These are phyloP conservation scores for Channa maculata DNA, from an alignment of 2,113 vertebrate genomes.

Conservation along the genomic window DNA sequence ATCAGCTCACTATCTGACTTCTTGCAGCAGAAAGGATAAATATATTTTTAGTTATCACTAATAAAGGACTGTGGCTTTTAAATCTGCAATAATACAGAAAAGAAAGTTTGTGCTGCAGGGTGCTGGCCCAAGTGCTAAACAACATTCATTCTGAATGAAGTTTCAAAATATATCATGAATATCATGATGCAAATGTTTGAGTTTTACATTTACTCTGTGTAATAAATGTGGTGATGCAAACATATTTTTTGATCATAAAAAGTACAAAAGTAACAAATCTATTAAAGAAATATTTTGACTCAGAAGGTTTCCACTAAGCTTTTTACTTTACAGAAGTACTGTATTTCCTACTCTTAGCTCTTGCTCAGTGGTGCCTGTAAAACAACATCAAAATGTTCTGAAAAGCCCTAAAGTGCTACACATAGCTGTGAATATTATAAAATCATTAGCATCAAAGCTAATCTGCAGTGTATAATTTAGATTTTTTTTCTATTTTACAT, in stretches of 20 bases:
- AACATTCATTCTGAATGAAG: too few species aligned
- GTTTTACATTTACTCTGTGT: not conserved
- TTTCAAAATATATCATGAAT: too few species aligned
- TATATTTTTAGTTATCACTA: constrained; percentile 3
- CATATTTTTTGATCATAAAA: not conserved
- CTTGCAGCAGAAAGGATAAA: not conserved
- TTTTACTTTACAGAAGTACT: not conserved
- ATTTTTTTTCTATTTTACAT: not conserved
- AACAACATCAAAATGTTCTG: constrained; percentile 49
- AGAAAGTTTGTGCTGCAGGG: not conserved
- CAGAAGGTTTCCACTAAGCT: not conserved
- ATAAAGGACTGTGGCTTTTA: not conserved
- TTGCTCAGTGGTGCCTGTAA: constrained; percentile 45
- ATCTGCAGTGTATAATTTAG: constrained; percentile 15
- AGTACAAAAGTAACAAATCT: not conserved
- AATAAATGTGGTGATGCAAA: not conserved
- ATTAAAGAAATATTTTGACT: not conserved
- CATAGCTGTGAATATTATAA: constrained; percentile 43
- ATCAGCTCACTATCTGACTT: constrained; percentile 19
- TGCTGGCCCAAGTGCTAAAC: not conserved
- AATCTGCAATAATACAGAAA: not conserved
- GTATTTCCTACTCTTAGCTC: constrained; percentile 25
- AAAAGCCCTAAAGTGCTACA: constrained; percentile 31
- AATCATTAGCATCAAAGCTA: constrained; percentile 30
- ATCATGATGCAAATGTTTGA: too few species aligned